A percentile compares a stretch with the other conserved stretches of the same genome.
Conservation (phyloP, 2,113 vertebrate genomes). For the Lichenostomus cassidix region DNA sequence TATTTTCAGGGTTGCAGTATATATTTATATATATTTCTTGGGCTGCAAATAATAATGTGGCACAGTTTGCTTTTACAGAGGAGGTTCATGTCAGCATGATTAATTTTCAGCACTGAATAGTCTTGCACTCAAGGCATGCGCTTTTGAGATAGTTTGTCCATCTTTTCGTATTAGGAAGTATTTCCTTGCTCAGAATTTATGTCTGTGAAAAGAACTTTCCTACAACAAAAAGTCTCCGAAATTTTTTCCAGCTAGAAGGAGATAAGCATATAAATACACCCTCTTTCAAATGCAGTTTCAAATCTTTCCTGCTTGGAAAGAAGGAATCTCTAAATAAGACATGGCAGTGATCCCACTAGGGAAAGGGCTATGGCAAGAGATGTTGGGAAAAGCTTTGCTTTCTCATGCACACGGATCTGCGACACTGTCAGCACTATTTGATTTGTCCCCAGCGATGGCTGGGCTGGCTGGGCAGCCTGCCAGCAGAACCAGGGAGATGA, state of each 20-base stretch:
- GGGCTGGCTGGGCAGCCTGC: background rate
- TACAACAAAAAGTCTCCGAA: background rate
- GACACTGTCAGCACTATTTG: background rate
- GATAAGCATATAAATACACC: fast-evolving
- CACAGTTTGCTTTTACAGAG: constrained; percentile 2
- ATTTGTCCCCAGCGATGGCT: background rate
- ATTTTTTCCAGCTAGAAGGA: background rate
- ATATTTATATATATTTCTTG: background rate
- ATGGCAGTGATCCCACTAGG: constrained; percentile 27
- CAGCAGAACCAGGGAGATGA: background rate
- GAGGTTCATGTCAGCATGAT: background rate
- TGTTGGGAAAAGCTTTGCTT: background rate
- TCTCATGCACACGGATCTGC: background rate
- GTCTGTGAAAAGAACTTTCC: background rate
- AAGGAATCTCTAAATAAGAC: background rate
- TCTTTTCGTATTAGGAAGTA: background rate
- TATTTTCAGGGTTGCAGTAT: background rate
- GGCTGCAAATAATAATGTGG: background rate
- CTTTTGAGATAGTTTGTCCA: background rate
- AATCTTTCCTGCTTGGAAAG: background rate
- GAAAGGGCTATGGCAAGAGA: background rate
- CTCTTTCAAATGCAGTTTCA: background rate
- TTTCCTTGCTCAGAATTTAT: background rate
- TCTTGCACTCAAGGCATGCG: background rate
- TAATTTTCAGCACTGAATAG: background rate